phyloP scores from a whole-genome alignment of 1,140 invertebrate species.

The Eupristina koningsbergeri region DNA sequence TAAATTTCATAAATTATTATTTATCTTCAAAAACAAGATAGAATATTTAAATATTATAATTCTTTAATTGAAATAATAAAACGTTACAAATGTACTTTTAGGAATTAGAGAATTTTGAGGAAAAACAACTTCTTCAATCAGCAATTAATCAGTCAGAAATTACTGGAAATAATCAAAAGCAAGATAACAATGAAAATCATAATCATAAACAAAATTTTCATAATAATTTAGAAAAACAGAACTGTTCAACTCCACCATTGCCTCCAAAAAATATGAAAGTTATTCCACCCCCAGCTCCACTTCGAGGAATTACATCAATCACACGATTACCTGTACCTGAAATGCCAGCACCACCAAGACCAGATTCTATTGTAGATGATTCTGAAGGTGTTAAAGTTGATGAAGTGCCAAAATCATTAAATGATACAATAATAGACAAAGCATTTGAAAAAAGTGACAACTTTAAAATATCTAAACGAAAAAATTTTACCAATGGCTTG shows the following conservation, averaged over 20 bases:
- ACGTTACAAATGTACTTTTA: slow-evolving; percentile 40
- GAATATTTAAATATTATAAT: not conserved
- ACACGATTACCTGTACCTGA: slow-evolving; percentile 67
- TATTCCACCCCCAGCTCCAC: slow-evolving; percentile 67
- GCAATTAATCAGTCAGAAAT: slow-evolving; percentile 32
- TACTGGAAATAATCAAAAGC: slow-evolving; percentile 34
- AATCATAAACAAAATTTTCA: slow-evolving; percentile 50
- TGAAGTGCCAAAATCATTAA: slow-evolving; percentile 42
- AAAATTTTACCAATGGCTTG: slow-evolving; percentile 72
- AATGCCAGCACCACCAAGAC: slow-evolving; percentile 68
- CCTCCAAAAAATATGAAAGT: slow-evolving; percentile 69
- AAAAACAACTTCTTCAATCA: slow-evolving; percentile 58
- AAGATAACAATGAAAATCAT: slow-evolving; percentile 29
- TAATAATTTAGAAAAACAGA: slow-evolving; percentile 59
- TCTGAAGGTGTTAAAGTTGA: slow-evolving; percentile 47
- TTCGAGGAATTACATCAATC: slow-evolving; percentile 67
- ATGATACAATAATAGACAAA: slow-evolving; percentile 29
- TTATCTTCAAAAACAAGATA: not conserved
- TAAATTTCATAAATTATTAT: not conserved
- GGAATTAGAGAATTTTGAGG: slow-evolving; percentile 65
- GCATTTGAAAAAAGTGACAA: slow-evolving; percentile 43
- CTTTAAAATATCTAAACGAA: slow-evolving; percentile 63
- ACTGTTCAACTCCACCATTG: slow-evolving; percentile 68
- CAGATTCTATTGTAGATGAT: slow-evolving; percentile 63
- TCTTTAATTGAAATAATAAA: not conserved